A percentile compares a stretch with the other conserved stretches of the same genome.
Conservation (phyloP, 1,140 invertebrate genomes). For the Ceratitis capitata region DNA sequence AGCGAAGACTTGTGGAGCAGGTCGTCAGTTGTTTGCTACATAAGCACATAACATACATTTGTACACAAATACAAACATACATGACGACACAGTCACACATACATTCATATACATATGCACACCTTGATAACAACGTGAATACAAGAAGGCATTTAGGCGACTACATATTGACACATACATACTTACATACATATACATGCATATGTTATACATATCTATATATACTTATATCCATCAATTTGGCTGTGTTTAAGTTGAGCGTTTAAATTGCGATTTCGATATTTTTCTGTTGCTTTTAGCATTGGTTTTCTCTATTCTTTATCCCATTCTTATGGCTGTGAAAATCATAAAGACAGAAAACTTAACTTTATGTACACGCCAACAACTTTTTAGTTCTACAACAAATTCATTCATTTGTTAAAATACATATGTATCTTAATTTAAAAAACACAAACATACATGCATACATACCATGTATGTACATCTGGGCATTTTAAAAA, state of each 20-base stretch:
- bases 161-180: not conserved
- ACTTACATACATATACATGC: not conserved
- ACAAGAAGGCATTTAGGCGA: too few species aligned
- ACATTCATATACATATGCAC: too few species aligned
- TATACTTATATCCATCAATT: not conserved
- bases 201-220: not conserved
- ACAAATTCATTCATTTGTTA: too few species aligned
- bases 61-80: not conserved
- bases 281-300: slow-evolving; percentile 2
- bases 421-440: too few species aligned
- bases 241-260: not conserved
- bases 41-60: not conserved
- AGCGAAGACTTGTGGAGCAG: not conserved
- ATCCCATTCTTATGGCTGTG: not conserved
- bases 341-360: not conserved
- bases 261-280: slow-evolving; percentile 27
- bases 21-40: not conserved
- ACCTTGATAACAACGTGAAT: too few species aligned
- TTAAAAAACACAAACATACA: too few species aligned
- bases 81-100: too few species aligned
- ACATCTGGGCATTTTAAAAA: not conserved
- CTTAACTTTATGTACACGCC: not conserved
- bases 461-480: not conserved
- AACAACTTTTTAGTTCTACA: not conserved
- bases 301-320: slow-evolving; percentile 18